Evolutionary conservation across 1,140 invertebrate genomes (phyloP).

Genomic region (Orchestia grillus): DNA sequence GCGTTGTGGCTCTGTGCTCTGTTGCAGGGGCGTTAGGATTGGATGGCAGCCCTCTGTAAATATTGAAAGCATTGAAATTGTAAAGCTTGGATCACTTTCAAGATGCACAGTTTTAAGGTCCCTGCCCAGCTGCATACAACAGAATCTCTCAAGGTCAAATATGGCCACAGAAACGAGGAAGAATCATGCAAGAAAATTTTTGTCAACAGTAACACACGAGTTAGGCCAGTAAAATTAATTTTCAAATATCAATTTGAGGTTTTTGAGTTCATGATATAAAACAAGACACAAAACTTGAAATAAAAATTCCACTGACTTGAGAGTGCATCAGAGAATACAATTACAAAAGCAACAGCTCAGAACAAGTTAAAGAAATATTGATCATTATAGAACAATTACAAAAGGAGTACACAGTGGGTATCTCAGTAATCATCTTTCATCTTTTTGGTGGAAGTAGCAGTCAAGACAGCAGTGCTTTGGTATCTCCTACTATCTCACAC

Average conservation of each 20-base stretch:
- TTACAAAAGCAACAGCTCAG: no score
- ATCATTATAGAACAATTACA: no score
- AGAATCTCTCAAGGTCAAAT: neutral
- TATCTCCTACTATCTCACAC: no score
- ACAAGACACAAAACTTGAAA: neutral
- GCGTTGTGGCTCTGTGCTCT: slow-evolving; percentile 28
- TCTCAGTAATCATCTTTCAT: no score
- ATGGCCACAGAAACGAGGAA: neutral
- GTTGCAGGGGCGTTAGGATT: neutral
- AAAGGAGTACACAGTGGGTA: no score
- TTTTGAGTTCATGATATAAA: neutral
- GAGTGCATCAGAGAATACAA: no score
- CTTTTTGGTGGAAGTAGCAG: no score
- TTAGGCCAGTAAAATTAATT: neutral
- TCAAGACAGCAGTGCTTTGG: no score
- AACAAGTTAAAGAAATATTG: no score
- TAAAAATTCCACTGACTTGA: neutral
- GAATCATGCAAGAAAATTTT: neutral
- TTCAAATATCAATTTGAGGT: neutral
- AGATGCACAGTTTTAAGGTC: neutral
- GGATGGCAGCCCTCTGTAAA: neutral
- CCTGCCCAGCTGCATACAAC: neutral
- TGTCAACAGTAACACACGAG: neutral
- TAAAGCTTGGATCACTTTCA: neutral
- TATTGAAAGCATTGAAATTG: neutral